phyloP scores from a whole-genome alignment of 2,888 invertebrate species.

The Bimastos eiseni region DNA sequence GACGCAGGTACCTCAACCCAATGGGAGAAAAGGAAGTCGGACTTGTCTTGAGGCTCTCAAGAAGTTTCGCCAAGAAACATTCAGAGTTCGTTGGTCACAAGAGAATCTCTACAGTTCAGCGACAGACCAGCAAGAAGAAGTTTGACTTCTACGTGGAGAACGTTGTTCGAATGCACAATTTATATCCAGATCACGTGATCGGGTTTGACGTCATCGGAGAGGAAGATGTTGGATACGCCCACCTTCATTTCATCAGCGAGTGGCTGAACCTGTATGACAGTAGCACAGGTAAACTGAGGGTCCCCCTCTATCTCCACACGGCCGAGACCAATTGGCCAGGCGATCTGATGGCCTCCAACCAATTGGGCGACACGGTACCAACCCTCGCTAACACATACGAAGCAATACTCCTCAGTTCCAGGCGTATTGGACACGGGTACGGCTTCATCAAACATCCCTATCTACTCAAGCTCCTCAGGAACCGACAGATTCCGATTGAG shows the following conservation, averaged over 20 bases:
- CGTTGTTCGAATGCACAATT: slow-evolving; percentile 36
- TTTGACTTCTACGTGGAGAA: slow-evolving; percentile 33
- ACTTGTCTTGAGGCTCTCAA: slow-evolving; percentile 17
- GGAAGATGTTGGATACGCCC: slow-evolving; percentile 45
- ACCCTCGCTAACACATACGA: slow-evolving; percentile 47
- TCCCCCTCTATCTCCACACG: slow-evolving; percentile 44
- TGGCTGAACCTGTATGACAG: slow-evolving; percentile 38
- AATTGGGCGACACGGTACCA: slow-evolving; percentile 38
- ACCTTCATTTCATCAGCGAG: slow-evolving; percentile 40
- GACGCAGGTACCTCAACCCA: slow-evolving; percentile 30
- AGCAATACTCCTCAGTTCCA: slow-evolving; percentile 43
- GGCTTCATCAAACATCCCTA: slow-evolving; percentile 46
- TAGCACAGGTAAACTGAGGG: slow-evolving; percentile 25
- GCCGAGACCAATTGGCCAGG: slow-evolving; percentile 46
- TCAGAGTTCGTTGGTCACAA: slow-evolving; percentile 40
- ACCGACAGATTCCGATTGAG: slow-evolving; percentile 43
- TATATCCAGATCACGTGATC: slow-evolving; percentile 41
- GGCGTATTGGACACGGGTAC: slow-evolving; percentile 46
- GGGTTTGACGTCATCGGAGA: slow-evolving; percentile 45
- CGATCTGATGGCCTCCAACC: slow-evolving; percentile 42
- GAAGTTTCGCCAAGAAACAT: slow-evolving; percentile 23
- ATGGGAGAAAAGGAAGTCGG: slow-evolving; percentile 27
- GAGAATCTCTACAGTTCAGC: slow-evolving; percentile 34
- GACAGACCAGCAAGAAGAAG: slow-evolving; percentile 13
- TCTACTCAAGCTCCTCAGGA: slow-evolving; percentile 35